A percentile compares a stretch with the other conserved stretches of the same genome.
Conservation (phyloP, 2,888 invertebrate species). For the Cotesia congregata region DNA sequence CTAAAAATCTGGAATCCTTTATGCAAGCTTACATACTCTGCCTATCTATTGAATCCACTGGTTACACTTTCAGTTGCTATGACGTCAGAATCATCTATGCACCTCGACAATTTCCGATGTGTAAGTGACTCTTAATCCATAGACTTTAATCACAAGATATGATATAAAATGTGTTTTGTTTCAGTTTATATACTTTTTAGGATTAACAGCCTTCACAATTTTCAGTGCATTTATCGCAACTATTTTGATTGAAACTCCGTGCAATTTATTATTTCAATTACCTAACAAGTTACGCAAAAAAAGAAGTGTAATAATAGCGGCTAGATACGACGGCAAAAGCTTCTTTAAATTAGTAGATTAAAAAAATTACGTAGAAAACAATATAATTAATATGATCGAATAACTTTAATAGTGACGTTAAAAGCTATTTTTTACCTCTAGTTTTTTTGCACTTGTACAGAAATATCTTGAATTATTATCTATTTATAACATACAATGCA, state of each 20-base stretch:
- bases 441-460: too few relatives aligned
- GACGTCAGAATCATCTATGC: conserved; percentile 59
- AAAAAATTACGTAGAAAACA: too few relatives aligned
- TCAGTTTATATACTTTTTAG: not conserved
- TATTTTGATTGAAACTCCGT: not conserved
- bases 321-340: too few relatives aligned
- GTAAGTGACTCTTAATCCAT: conserved; percentile 59
- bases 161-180: not conserved
- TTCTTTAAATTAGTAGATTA: too few relatives aligned
- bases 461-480: too few relatives aligned
- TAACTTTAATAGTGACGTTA: too few relatives aligned
- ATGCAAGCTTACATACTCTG: conserved; percentile 74
- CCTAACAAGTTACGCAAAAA: not conserved
- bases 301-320: not conserved
- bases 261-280: not conserved
- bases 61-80: conserved; percentile 71
- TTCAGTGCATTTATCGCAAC: not conserved
- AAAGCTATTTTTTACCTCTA: too few relatives aligned
- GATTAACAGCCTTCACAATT: not conserved
- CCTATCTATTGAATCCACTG: conserved; percentile 75
- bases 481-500: too few relatives aligned
- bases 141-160: not conserved
- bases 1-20: conserved; percentile 65
- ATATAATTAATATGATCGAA: too few relatives aligned
- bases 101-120: conserved; percentile 61